Evolutionary conservation across 2,888 invertebrate species (phyloP).

Genomic region (Apocheima hispidaria): DNA sequence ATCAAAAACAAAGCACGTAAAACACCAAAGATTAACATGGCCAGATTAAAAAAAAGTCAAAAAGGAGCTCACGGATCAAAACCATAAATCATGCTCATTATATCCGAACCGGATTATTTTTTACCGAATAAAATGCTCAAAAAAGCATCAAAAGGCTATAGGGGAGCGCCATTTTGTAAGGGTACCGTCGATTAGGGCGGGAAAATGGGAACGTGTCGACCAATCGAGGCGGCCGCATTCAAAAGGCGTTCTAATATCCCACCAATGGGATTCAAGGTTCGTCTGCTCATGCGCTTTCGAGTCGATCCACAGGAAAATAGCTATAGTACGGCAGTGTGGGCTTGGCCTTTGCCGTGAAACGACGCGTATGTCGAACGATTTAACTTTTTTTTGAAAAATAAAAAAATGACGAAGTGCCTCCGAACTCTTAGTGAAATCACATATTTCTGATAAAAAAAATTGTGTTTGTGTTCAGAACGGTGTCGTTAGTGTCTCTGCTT

Average conservation of each 20-base stretch:
- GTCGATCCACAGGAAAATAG: conserved; percentile 83
- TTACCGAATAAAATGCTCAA: conserved; percentile 83
- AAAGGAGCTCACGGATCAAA: conserved; percentile 77
- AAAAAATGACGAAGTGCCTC: conserved; percentile 79
- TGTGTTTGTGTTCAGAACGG: conserved; percentile 50
- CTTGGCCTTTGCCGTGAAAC: conserved; percentile 74
- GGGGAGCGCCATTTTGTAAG: conserved; percentile 84
- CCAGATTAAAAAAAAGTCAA: conserved; percentile 75
- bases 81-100: conserved; percentile 86
- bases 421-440: conserved; percentile 50
- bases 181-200: conserved; percentile 77
- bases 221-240: conserved; percentile 60
- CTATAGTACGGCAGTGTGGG: conserved; percentile 83
- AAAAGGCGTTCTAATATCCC: conserved; percentile 73
- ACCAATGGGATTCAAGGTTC: conserved; percentile 69
- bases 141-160: conserved; percentile 84
- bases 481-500: conserved; percentile 38
- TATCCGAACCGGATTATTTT: conserved; percentile 85
- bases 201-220: conserved; percentile 67
- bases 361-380: conserved; percentile 61
- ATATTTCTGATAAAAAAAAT: conserved; percentile 39
- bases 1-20: conserved; percentile 74
- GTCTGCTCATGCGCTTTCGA: conserved; percentile 79
- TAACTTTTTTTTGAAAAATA: conserved; percentile 59
- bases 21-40: conserved; percentile 80